Percentiles rank a stretch among this genome's conserved stretches.
These are phyloP conservation scores for Epizoanthus illoricatus DNA, from an alignment of 92 coral and sea anemone genomes.

Conservation along the genomic window DNA sequence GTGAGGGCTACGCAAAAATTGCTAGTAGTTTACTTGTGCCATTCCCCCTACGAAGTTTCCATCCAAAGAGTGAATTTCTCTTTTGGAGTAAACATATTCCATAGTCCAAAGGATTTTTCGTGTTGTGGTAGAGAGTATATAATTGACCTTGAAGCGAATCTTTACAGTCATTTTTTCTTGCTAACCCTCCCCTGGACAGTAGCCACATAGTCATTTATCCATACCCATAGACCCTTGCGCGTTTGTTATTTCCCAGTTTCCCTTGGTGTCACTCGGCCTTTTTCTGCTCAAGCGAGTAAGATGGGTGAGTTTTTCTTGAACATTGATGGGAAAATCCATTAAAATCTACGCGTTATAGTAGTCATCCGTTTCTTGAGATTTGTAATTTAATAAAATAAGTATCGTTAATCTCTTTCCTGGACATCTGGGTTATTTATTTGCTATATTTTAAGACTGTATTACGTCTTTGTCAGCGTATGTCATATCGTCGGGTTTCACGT, in stretches of 20 bases:
- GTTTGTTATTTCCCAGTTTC: constrained; percentile 60
- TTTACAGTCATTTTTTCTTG: background rate
- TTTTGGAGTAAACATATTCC: background rate
- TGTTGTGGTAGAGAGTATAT: too few relatives aligned
- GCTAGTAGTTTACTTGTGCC: too few relatives aligned
- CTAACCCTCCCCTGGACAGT: constrained; percentile 14
- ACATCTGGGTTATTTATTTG: background rate
- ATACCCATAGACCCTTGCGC: constrained; percentile 45
- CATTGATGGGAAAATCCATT: constrained; percentile 42
- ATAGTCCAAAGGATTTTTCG: too few relatives aligned
- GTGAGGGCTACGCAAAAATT: background rate
- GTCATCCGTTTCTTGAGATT: constrained; percentile 43
- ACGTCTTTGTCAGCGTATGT: background rate
- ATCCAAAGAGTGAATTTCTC: background rate
- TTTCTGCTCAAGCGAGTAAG: constrained; percentile 79
- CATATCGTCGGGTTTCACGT: constrained; percentile 24
- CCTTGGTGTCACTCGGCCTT: constrained; percentile 58
- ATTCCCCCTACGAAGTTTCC: background rate
- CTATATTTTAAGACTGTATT: background rate
- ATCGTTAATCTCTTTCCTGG: background rate
- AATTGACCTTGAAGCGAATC: background rate
- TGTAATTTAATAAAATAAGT: background rate
- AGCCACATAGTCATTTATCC: background rate
- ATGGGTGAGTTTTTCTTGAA: constrained; percentile 71
- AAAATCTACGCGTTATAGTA: constrained; percentile 43